Conservation (phyloP, 2,888 invertebrate genomes). For the Drosophila anomalata region DNA sequence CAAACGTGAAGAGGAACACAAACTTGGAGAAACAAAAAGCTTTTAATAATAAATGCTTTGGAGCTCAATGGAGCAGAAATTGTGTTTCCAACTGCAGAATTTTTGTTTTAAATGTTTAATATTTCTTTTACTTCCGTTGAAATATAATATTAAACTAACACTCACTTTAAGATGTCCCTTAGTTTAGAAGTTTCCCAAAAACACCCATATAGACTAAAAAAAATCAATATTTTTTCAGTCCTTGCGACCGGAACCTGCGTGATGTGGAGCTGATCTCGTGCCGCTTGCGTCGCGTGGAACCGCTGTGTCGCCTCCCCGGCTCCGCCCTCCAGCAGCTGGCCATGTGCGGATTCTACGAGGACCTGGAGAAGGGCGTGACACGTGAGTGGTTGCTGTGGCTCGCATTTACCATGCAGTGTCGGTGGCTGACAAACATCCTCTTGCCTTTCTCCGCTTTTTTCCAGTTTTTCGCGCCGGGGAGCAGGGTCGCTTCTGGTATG, state of each 20-base stretch:
- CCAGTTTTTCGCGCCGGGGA: conserved; percentile 91
- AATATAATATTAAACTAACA: no score
- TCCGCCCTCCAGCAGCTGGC: conserved; percentile 90
- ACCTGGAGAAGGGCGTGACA: conserved; percentile 90
- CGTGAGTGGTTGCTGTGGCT: conserved; percentile 86
- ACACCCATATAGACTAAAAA: background rate
- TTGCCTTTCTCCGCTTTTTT: background rate
- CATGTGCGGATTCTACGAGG: conserved; percentile 90
- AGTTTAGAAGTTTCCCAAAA: background rate
- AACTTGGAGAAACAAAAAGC: background rate
- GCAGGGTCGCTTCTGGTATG: conserved; percentile 91
- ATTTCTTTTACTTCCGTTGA: background rate
- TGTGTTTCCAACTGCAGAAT: background rate
- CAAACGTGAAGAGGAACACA: background rate
- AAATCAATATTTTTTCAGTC: conserved; percentile 84
- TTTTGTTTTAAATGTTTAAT: background rate
- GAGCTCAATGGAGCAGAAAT: background rate
- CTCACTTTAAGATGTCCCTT: no score
- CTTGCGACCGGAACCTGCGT: conserved; percentile 89
- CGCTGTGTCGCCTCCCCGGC: conserved; percentile 87
- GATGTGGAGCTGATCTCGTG: conserved; percentile 90
- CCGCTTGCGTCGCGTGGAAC: conserved; percentile 87
- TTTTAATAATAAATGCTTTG: background rate
- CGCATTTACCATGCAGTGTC: conserved; percentile 3
- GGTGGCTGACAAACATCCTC: conserved; percentile 12